These are phyloP conservation scores for Euthynnus affinis DNA, from an alignment of 2,797 vertebrate species.

Conservation along the genomic window DNA sequence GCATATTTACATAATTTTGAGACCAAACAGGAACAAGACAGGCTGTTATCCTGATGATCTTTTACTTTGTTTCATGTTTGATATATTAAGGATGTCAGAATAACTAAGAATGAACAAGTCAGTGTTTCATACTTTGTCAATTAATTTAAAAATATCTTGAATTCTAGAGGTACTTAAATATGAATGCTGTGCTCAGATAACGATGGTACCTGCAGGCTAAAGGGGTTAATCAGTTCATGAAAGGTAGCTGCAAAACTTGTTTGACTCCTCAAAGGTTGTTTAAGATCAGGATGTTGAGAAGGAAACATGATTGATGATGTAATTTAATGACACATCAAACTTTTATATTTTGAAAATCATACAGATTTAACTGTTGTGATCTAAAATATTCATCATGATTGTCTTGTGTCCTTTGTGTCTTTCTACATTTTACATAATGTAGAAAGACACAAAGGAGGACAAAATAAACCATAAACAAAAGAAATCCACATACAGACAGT, in stretches of 20 bases:
- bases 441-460: neutral
- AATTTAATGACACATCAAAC: neutral
- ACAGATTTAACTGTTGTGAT: neutral
- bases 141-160: neutral
- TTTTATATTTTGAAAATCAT: neutral
- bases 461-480: neutral
- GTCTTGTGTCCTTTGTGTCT: neutral
- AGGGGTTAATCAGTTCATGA: neutral
- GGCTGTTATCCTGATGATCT: neutral
- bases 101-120: neutral
- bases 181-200: neutral
- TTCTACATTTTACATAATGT: neutral
- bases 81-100: neutral
- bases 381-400: neutral
- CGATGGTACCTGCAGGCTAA: too few relatives aligned
- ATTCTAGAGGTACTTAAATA: neutral
- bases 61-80: neutral
- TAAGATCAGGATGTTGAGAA: neutral
- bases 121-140: neutral
- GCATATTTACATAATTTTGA: constrained; percentile 6
- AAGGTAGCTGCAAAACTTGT: neutral
- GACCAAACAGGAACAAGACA: neutral
- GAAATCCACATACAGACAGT: constrained; percentile 17
- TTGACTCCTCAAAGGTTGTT: neutral
- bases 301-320: neutral